phyloP scores from a whole-genome alignment of 64 coral and sea anemone species.

The Montipora foliosa region DNA sequence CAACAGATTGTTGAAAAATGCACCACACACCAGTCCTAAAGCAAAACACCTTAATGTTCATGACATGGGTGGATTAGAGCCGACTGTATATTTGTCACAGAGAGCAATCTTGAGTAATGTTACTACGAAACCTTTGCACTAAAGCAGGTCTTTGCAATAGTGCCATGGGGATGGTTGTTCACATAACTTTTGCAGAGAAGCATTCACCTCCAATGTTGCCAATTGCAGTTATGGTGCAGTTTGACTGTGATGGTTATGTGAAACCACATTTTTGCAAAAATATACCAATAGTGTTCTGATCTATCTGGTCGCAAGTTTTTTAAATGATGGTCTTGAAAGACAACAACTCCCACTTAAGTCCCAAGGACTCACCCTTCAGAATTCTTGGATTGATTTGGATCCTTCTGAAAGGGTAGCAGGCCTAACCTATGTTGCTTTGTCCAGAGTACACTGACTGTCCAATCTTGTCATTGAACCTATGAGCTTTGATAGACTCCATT shows the following conservation, averaged over 20 bases:
- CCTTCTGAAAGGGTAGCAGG: slow-evolving; percentile 13
- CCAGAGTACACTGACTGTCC: not conserved
- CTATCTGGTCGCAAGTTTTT: no score
- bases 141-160: not conserved
- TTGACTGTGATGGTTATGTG: slow-evolving; percentile 41
- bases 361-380: slow-evolving; percentile 48
- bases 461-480: slow-evolving; percentile 11
- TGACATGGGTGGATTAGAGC: no score
- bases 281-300: slow-evolving; percentile 28
- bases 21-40: no score
- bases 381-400: not conserved
- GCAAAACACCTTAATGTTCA: no score
- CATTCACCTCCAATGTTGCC: slow-evolving; percentile 27
- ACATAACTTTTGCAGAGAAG: slow-evolving; percentile 49
- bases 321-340: not conserved
- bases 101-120: no score
- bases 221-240: slow-evolving; percentile 48
- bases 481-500: not conserved
- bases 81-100: no score
- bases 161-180: slow-evolving; percentile 13
- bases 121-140: no score
- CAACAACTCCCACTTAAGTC: slow-evolving; percentile 53
- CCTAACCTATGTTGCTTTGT: not conserved
- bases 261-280: slow-evolving; percentile 44
- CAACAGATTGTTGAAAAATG: not conserved